Evolutionary conservation across 2,113 vertebrate genomes (phyloP), one percentile per base, ranked within the genome.

Genomic region (Cyprinus carpio): DNA sequence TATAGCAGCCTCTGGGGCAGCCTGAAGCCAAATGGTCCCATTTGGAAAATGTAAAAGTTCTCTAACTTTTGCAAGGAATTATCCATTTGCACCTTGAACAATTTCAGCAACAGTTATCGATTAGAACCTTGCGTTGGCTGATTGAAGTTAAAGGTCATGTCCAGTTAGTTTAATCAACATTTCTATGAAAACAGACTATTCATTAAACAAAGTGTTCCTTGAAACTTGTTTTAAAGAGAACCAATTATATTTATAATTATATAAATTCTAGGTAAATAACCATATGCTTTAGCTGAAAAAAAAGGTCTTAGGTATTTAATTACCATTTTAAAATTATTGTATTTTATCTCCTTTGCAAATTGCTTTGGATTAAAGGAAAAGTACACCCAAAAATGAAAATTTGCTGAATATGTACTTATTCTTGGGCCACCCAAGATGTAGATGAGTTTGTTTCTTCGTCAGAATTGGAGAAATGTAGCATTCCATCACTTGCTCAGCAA

Each of bases 31-130:
- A 74, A 81, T 16, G 40, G 67, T 31, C 77, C 84, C 34, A 37
- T 81, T 85, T 85, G 72, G 67, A 51, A 60, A 29, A 67, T 81
- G 25, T 51, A 25, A 65, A 81, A 81, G 62, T 81, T 81, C 40
- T 23, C 25, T 13, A 65, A 81, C 62, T 81, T 81, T 51, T 69
- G 62, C 62, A 29, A 51, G 27, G 79, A 23, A 23, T 40, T 20
- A 65, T 78, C 37, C n/a, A 18, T 81, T 67, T 49, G 43, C 15
- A 67, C 79, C 60, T 51, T 81, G 40, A 46, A 49, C 49, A 51
- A 51, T 43, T 51, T 69, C 31, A 25, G 56, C 2, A 29, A 40
- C 0, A 12, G 31, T 31, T 69, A 67, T 67, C 40, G 31, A 76
- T 54, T 51, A 49, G 74, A 27, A 9, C 74, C n/a, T 29, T 16